Conservation (phyloP, 2,797 vertebrate species). For the Chelidonichthys spinosus region DNA sequence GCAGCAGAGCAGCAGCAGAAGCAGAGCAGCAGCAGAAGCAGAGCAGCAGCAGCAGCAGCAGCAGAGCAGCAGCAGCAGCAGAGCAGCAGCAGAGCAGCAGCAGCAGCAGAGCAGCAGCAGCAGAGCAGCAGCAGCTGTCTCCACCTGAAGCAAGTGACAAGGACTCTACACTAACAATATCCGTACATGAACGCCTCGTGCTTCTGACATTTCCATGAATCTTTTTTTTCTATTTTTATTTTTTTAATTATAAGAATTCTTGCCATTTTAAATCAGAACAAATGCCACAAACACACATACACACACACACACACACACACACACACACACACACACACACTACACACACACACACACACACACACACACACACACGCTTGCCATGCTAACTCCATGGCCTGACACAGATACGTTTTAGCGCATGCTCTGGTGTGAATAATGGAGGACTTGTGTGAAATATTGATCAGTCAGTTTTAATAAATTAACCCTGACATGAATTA, state of each 20-base stretch:
- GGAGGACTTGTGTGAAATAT: slow-evolving; percentile 78
- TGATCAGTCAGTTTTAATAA: slow-evolving; percentile 80
- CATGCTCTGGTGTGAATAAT: slow-evolving; percentile 80
- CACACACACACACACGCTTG: slow-evolving; percentile 20
- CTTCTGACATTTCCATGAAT: slow-evolving; percentile 11
- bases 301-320: slow-evolving; percentile 16
- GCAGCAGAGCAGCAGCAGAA: too few relatives aligned
- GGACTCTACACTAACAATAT: slow-evolving; percentile 14
- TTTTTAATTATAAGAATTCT: not conserved
- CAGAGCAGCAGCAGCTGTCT: slow-evolving; percentile 44
- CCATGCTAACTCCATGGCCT: slow-evolving; percentile 57
- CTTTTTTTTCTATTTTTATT: not conserved
- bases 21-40: too few relatives aligned
- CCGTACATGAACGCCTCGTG: not conserved
- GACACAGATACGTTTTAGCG: slow-evolving; percentile 79
- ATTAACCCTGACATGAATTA: slow-evolving; percentile 80
- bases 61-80: too few relatives aligned
- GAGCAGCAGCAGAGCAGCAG: too few relatives aligned
- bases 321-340: slow-evolving; percentile 14
- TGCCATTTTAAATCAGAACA: slow-evolving; percentile 30
- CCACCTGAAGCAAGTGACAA: slow-evolving; percentile 42
- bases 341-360: slow-evolving; percentile 17
- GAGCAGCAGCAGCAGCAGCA: too few relatives aligned
- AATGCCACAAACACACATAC: slow-evolving; percentile 7
- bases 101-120: too few relatives aligned